phyloP scores from a whole-genome alignment of 2,797 vertebrate species.

The Avahi laniger region DNA sequence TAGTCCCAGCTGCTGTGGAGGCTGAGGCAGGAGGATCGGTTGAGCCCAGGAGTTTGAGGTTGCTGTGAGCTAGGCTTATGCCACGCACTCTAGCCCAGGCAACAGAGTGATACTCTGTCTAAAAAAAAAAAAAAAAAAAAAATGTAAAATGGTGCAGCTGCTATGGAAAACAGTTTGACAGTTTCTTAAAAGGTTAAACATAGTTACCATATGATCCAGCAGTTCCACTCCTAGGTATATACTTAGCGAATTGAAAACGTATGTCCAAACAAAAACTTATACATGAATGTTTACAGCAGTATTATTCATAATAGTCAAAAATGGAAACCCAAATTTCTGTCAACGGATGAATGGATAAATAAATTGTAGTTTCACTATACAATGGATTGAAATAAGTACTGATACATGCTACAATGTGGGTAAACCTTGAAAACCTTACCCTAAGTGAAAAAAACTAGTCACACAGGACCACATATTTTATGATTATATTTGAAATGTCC shows the following conservation, averaged over 20 bases:
- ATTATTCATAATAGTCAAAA: background rate
- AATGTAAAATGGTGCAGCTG: constrained; percentile 23
- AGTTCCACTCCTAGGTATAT: background rate
- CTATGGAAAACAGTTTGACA: background rate
- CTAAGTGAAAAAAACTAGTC: constrained; percentile 7
- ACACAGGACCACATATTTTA: background rate
- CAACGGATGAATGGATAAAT: background rate
- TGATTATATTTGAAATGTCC: background rate
- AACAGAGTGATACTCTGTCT: too few species aligned
- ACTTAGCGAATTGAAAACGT: background rate
- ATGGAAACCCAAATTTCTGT: background rate
- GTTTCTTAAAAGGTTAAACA: background rate
- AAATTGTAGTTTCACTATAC: background rate
- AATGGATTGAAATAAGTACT: background rate
- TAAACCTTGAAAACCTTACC: background rate
- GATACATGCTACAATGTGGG: background rate
- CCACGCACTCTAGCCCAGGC: too few species aligned
- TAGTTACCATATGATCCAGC: background rate
- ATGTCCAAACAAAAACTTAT: background rate
- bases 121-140: too few species aligned
- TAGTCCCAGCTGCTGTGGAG: too few species aligned
- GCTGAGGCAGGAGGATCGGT: too few species aligned
- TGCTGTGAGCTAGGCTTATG: too few species aligned
- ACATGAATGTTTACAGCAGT: background rate
- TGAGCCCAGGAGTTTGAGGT: too few species aligned